Evolutionary conservation across 2,888 invertebrate species (phyloP), one percentile per base, ranked within the genome.

Genomic region (Phaedon cochleariae): DNA sequence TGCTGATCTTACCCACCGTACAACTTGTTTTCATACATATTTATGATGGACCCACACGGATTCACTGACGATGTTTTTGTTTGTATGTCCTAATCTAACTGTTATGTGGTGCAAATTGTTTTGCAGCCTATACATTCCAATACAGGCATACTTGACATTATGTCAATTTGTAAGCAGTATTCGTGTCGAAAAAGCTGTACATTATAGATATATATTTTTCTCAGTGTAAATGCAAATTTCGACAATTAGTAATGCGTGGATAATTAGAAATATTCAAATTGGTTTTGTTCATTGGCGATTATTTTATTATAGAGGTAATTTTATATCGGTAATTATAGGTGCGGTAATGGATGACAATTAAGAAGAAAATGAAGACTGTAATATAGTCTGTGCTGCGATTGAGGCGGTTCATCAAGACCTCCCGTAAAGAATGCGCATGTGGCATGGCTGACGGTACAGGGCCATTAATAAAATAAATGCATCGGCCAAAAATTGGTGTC

Each of bases 221-320:
- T 41, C 41, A 41, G 41, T 41, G 12, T 57, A 29, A 22, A 45
- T 57, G 57, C 26, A 57, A 57, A 57, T 57, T 57, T 57, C 10
- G 57, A 45, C 45, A 57, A 57, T 57, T 17, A 55, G 41, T 55
- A 45, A 17, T 9, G 57, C 46, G 57, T 17, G 45, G 45, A 41
- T 57, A 57, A 57, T 57, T 57, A 57, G 57, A 57, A 45, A 57
- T 57, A 57, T 57, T 57, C 57, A 57, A 57, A 57, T 45, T 45
- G 57, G 26, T 29, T 45, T 26, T 26, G 57, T 45, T 57, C 57
- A 57, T 57, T 18, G 57, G 45, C 26, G 29, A 57, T 57, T 45
- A 41, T 41, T 29, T 45, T 45, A 26, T 57, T 57, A 57, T 57
- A 22, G 45, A 26, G 45, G 57, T 57, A 45, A 57, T 57, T 57